phyloP scores from a whole-genome alignment of 2,797 vertebrate genomes.

The Euphonia xanthogaster region DNA sequence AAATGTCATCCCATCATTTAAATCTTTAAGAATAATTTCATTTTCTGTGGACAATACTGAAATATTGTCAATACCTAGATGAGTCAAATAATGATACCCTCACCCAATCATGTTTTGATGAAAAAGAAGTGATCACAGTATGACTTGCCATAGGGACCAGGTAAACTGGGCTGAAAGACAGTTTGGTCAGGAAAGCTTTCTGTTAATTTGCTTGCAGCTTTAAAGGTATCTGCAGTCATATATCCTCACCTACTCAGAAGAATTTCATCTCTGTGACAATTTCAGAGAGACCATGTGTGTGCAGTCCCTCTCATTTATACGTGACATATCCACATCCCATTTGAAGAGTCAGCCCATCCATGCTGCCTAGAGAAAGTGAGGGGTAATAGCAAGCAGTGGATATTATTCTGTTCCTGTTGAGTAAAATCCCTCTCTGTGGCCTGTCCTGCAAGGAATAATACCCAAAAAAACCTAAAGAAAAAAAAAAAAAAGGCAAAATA shows the following conservation, averaged over 20 bases:
- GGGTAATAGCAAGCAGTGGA: neutral
- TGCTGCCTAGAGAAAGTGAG: neutral
- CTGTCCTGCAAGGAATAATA: neutral
- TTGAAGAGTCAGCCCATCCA: neutral
- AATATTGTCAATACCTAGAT: neutral
- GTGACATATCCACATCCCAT: neutral
- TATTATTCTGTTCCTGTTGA: neutral
- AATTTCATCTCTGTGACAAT: neutral
- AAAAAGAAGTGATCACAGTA: neutral
- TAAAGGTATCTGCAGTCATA: neutral
- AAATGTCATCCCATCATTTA: neutral
- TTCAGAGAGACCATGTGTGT: neutral
- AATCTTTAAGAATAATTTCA: neutral
- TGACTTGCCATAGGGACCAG: neutral
- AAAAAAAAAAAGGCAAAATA: neutral
- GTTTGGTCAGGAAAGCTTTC: neutral
- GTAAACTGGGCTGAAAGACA: neutral
- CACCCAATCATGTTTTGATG: neutral
- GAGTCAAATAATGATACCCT: neutral
- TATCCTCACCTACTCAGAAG: neutral
- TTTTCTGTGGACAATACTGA: neutral
- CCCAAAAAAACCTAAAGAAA: neutral
- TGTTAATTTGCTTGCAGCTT: neutral
- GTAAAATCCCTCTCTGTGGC: neutral
- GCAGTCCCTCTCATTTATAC: neutral